Conservation (phyloP, 1,140 invertebrate species). For the Arctopsyche grandis region DNA sequence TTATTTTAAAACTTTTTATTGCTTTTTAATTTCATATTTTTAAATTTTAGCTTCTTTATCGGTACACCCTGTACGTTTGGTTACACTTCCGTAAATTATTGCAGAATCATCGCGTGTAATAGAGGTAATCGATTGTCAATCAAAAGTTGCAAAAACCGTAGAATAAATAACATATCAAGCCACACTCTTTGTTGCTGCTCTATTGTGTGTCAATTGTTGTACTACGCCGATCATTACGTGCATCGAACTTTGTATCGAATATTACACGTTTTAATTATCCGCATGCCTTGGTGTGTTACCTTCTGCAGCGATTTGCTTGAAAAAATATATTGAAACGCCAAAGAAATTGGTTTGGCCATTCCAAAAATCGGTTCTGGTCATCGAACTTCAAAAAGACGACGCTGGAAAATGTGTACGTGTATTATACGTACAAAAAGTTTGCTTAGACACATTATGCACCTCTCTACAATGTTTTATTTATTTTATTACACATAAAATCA, state of each 20-base stretch:
- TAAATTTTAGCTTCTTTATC: no score
- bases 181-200: constrained; percentile 39
- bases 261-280: constrained; percentile 36
- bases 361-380: constrained; percentile 39
- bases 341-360: constrained; percentile 31
- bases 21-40: no score
- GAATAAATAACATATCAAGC: constrained; percentile 47
- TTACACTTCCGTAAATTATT: constrained; percentile 39
- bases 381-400: constrained; percentile 28
- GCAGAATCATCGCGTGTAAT: constrained; percentile 51
- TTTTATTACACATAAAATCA: no score
- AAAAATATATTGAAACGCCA: constrained; percentile 37
- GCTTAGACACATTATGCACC: no score
- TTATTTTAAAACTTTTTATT: no score
- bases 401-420: constrained; percentile 3
- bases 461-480: no score
- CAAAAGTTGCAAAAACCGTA: constrained; percentile 45
- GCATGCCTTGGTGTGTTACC: constrained; percentile 29
- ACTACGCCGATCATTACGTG: constrained; percentile 33
- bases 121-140: constrained; percentile 51
- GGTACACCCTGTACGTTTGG: no score
- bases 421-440: no score
- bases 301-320: constrained; percentile 26
- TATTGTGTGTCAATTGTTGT: constrained; percentile 40
- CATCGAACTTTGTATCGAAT: constrained; percentile 31